Evolutionary conservation across 2,113 vertebrate genomes (phyloP), one percentile per base, ranked within the genome.

Genomic region (Parotia lawesii): DNA sequence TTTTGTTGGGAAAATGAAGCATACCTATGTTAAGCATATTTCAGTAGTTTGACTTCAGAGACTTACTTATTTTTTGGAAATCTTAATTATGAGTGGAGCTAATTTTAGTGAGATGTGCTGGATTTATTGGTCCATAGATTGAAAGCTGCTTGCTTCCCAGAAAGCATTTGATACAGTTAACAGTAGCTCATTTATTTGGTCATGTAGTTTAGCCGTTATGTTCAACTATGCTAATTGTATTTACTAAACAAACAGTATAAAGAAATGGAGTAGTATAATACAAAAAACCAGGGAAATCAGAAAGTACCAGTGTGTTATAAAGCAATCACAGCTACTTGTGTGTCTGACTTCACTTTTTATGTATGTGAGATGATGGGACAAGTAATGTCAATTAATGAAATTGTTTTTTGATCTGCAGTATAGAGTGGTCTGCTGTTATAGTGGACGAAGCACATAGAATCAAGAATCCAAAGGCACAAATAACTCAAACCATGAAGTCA

Each of bases 391-490:
- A 5, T 51, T 87, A 89, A 94, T 54, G 51, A 13, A 61, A 3
- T 70, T 11, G 57, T 91, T 85, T 58, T 35, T 85, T 91, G 37
- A 38, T 96, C 35, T 95, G 18, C 95, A 99, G 99, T 83, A 89
- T 99, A 78, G 96, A 98, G 47, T 99, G 99, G 99, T 98, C 98
- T 82, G 99, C 98, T 94, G 95, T 99, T 64, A 97, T 99, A 94
- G 99, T 99, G 53, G 99, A 99, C 51, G 99, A 99, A 97, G 99
- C 97, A 33, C 99, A 99, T 31, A 99, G 98, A 97, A 98, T 99
- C 94, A 99, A 99, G 97, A 99, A 99, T 95, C 98, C 98, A 76
- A 99, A 98, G 75, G 98, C 99, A 58, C 98, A 98, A 94, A 98
- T 99, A 95, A 99, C 99, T 64, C 98, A 98, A 94, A 98, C 98